These are phyloP conservation scores for Phytoseiulus persimilis DNA, from an alignment of 2,888 invertebrate species.

Conservation along the genomic window DNA sequence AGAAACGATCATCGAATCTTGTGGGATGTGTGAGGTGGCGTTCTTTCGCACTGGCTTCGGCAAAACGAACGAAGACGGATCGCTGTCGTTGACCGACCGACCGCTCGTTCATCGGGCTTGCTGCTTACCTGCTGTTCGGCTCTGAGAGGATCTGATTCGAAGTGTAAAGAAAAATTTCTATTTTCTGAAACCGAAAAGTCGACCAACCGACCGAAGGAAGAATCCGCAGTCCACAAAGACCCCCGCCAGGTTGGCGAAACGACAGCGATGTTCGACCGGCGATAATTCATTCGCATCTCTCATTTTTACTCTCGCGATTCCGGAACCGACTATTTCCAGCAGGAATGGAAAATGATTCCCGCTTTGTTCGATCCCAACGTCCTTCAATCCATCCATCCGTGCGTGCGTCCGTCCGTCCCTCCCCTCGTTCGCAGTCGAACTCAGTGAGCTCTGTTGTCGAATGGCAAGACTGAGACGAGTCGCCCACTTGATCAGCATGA, in stretches of 20 bases:
- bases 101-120: not conserved
- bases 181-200: not conserved
- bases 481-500: conserved; percentile 5
- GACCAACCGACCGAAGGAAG: not conserved
- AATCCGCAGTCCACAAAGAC: too few species aligned
- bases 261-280: not conserved
- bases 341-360: too few species aligned
- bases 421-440: not conserved
- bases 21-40: not conserved
- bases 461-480: not conserved
- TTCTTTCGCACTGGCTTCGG: not conserved
- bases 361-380: not conserved
- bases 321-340: too few species aligned
- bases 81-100: not conserved
- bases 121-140: not conserved
- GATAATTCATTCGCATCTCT: too few species aligned
- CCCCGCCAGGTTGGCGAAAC: not conserved
- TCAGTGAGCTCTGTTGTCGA: not conserved
- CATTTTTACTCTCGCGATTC: too few species aligned
- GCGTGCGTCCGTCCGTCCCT: too few species aligned
- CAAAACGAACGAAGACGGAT: not conserved
- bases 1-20: not conserved
- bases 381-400: not conserved
- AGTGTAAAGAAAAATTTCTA: not conserved
- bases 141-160: not conserved